Conservation (phyloP, 2,113 vertebrate species). For the Thinocorus orbignyianus region DNA sequence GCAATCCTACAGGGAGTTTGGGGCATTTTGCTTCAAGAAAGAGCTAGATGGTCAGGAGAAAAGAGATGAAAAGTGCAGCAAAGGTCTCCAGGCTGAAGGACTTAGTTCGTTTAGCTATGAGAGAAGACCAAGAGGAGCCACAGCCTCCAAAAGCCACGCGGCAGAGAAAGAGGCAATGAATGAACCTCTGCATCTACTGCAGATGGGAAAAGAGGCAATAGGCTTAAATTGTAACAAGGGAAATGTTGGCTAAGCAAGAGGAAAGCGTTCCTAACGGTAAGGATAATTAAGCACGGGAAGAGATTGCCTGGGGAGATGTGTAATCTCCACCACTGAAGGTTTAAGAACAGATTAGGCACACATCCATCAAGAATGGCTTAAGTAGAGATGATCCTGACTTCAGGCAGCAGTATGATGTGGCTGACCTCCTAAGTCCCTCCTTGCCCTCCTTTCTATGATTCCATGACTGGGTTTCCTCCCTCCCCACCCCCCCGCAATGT, state of each 20-base stretch:
- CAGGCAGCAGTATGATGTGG: conserved; percentile 25
- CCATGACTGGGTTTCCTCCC: not conserved
- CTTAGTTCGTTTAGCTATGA: not conserved
- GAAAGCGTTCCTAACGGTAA: not conserved
- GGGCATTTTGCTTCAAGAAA: not conserved
- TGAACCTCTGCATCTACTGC: not conserved
- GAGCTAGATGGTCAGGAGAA: not conserved
- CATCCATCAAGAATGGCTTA: conserved; percentile 51
- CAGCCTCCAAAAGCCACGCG: accelerated
- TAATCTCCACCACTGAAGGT: conserved; percentile 39
- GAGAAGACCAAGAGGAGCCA: not conserved
- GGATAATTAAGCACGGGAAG: conserved; percentile 34
- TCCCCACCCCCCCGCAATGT: not conserved
- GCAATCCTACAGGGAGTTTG: not conserved
- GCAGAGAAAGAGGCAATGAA: not conserved
- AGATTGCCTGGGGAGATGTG: conserved; percentile 53
- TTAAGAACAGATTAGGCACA: conserved; percentile 50
- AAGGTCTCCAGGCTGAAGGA: not conserved
- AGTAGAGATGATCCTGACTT: conserved; percentile 48
- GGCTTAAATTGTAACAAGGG: not conserved
- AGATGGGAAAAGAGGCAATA: not conserved
- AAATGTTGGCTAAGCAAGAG: not conserved
- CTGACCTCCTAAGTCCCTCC: conserved; percentile 49
- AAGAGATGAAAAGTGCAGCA: not conserved
- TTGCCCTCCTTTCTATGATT: conserved; percentile 38